Conservation (phyloP, 1,140 invertebrate species). For the Macrocentrus cingulum region DNA sequence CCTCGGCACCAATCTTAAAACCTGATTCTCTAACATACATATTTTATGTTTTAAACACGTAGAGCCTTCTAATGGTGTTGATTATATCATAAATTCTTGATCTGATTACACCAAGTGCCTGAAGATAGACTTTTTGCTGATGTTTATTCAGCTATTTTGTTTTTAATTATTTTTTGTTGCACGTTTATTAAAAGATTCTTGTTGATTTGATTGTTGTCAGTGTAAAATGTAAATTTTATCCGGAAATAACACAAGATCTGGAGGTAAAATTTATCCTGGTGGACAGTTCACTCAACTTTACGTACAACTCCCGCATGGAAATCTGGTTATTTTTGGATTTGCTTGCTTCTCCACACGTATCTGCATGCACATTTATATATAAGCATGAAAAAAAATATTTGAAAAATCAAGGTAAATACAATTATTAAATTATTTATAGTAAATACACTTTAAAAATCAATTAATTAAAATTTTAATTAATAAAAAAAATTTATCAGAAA, state of each 20-base stretch:
- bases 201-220: not conserved
- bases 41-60: conserved; percentile 12
- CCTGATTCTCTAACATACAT: conserved; percentile 15
- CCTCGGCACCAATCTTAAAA: conserved; percentile 30
- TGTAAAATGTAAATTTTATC: too few species aligned
- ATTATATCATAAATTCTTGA: not conserved
- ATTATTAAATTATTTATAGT: too few species aligned
- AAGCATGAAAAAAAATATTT: conserved; percentile 3
- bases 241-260: conserved; percentile 3
- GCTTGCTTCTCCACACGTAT: conserved; percentile 13
- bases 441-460: too few species aligned
- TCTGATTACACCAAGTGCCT: too few species aligned
- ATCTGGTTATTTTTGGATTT: conserved; percentile 29
- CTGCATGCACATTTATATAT: conserved; percentile 4
- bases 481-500: too few species aligned
- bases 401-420: not conserved
- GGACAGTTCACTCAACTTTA: conserved; percentile 34
- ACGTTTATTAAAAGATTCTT: not conserved
- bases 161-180: not conserved
- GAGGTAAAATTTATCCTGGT: conserved; percentile 21
- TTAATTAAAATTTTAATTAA: too few species aligned
- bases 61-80: not conserved
- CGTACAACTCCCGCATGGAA: conserved; percentile 30
- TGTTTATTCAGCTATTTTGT: too few species aligned
- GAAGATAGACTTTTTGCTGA: not conserved